phyloP scores from a whole-genome alignment of 1,140 invertebrate genomes.

The Ptiloglossa arizonensis region DNA sequence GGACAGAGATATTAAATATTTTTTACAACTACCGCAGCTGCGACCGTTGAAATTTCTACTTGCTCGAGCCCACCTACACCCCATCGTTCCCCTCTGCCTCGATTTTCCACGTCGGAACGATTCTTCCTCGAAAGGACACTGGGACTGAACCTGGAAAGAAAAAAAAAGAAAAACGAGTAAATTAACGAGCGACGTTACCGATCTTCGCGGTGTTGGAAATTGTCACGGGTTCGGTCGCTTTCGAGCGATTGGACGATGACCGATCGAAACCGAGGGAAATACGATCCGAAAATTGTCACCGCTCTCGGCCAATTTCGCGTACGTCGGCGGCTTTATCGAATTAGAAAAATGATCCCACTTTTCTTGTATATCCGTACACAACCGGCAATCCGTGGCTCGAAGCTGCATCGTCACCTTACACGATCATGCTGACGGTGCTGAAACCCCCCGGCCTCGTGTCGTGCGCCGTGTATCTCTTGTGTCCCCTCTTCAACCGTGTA shows the following conservation, averaged over 20 bases:
- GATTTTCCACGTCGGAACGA: not conserved
- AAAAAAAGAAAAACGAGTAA: no score
- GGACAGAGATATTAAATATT: constrained; percentile 45
- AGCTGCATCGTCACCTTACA: constrained; percentile 30
- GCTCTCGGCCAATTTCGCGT: constrained; percentile 9
- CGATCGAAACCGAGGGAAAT: constrained; percentile 4
- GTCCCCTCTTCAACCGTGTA: constrained; percentile 36
- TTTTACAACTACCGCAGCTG: constrained; percentile 35
- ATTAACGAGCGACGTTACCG: no score
- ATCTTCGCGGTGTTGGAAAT: no score
- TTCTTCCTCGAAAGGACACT: not conserved
- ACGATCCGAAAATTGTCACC: not conserved
- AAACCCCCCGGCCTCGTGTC: not conserved
- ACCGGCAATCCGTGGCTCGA: constrained; percentile 19
- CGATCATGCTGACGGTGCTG: constrained; percentile 43
- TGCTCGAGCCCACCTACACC: no score
- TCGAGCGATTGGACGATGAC: constrained; percentile 19
- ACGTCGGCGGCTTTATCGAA: constrained; percentile 38
- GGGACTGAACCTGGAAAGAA: not conserved
- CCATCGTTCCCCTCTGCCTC: no score
- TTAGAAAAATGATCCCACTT: constrained; percentile 38
- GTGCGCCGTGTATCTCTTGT: constrained; percentile 32
- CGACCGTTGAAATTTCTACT: not conserved
- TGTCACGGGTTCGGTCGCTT: not conserved
- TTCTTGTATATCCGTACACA: constrained; percentile 8